These are phyloP conservation scores for Carassius gibelio DNA, from an alignment of 2,113 vertebrate genomes.

Conservation along the genomic window DNA sequence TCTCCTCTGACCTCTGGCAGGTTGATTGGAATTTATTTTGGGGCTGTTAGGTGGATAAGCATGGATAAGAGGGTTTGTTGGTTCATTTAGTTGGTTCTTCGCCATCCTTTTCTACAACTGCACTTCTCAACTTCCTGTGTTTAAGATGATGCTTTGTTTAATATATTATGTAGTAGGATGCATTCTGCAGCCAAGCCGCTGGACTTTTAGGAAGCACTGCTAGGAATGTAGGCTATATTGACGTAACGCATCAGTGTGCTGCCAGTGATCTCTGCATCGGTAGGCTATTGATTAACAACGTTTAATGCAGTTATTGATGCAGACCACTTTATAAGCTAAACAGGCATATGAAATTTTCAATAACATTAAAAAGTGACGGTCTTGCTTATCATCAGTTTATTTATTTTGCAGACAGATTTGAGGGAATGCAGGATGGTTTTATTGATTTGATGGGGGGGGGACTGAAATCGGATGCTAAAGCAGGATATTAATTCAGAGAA, in stretches of 20 bases:
- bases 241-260: conserved; percentile 26
- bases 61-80: neutral
- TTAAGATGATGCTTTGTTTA: conserved; percentile 11
- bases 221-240: conserved; percentile 49
- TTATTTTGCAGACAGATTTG: neutral
- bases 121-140: neutral
- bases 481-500: neutral
- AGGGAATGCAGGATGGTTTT: neutral
- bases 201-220: conserved; percentile 40
- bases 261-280: conserved; percentile 7
- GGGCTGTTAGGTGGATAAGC: conserved; percentile 1
- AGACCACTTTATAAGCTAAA: conserved; percentile 30
- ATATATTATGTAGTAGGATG: conserved; percentile 1
- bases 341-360: conserved; percentile 27
- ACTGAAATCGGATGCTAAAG: neutral
- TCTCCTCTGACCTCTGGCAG: neutral
- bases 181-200: neutral
- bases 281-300: conserved; percentile 25
- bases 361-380: conserved; percentile 30
- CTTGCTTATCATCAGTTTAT: neutral
- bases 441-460: neutral
- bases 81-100: conserved; percentile 24
- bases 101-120: neutral
- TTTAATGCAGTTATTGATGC: conserved; percentile 48
- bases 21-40: conserved; percentile 22